A percentile compares a stretch with the other conserved stretches of the same genome.
phyloP scores from a whole-genome alignment of 2,113 vertebrate genomes.

The Chamaea fasciata region DNA sequence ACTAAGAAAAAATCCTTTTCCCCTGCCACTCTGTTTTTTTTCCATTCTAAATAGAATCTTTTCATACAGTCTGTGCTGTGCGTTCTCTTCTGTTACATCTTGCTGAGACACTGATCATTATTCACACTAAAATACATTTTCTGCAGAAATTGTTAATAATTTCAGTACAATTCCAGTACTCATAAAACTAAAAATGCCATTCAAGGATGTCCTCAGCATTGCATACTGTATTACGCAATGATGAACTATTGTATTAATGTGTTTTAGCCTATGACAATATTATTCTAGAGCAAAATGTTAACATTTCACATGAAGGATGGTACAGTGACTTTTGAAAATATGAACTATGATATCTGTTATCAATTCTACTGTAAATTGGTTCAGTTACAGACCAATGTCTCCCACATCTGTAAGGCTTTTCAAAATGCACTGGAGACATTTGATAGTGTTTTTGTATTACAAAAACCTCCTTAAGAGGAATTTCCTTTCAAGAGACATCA shows the following conservation, averaged over 20 bases:
- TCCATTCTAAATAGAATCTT: neutral
- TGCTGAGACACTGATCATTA: neutral
- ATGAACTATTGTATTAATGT: constrained; percentile 31
- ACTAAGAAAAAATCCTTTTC: neutral
- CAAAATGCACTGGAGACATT: neutral
- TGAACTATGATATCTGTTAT: neutral
- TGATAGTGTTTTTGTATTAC: neutral
- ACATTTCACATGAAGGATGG: neutral
- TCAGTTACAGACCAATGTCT: neutral
- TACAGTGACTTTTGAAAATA: constrained; percentile 50
- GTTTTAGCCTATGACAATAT: constrained; percentile 59
- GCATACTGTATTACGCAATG: constrained; percentile 27
- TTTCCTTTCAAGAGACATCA: neutral
- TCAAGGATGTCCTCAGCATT: constrained; percentile 43
- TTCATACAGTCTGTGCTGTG: neutral
- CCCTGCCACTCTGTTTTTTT: neutral
- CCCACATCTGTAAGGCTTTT: neutral
- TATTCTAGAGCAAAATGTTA: constrained; percentile 29
- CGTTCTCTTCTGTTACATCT: neutral
- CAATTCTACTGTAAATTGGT: neutral
- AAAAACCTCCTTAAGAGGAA: neutral
- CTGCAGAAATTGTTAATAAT: constrained; percentile 31
- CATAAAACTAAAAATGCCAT: constrained; percentile 17
- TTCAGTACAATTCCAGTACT: neutral
- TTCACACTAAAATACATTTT: constrained; percentile 16